Base-by-base conservation (phyloP, 2,113 vertebrate species). In the Anhinga rufa region DNA sequence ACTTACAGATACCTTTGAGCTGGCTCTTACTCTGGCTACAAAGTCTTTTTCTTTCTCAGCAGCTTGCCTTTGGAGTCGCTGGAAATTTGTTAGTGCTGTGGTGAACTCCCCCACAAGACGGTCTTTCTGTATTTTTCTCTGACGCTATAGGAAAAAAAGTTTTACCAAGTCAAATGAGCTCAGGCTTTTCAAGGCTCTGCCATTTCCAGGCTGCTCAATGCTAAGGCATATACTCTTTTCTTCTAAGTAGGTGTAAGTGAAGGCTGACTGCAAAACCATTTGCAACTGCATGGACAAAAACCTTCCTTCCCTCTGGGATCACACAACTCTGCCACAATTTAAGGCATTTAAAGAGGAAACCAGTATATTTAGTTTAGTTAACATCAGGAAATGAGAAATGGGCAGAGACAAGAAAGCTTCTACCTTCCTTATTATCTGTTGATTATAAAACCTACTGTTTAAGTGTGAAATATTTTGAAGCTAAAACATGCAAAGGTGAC, bases 111-210 rank as follows among this genome's bases (percentile, higher is more conserved):
- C 99, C 91, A 99, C 96, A 46, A 99, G 97, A 40, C 99, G 98
- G 44, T 99, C 99, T 95, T 98, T 99, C 97, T 99, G 99, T 80
- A 99, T 97, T 97, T 99, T 99, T 68, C 99, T 99, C 95, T 99
- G 99, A 81, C 99, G 98, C 99, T 99, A 52, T 5, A 92, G 76
- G 87, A 93, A 78, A 85, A 52, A 51, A 71, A 49, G 32, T 66
- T 84, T 93, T 88, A 92, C 26, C 32, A 60, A 58, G 36, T 81
- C 52, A 91, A 89, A 91, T 12, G 38, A 85, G 26, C 61, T 93
- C 58, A 46, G 8, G 16, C 15, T 91, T 86, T 82, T 69, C 61
- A 90, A 91, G 36, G 40, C 51, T 92, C 51, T 64, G 57, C 8
- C 70, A 38, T 71, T 86, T 70, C 55, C 51, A 88, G 21, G 40